Base-by-base conservation (phyloP, 2,888 invertebrate species). In the Agonopterix alstromeriana region DNA sequence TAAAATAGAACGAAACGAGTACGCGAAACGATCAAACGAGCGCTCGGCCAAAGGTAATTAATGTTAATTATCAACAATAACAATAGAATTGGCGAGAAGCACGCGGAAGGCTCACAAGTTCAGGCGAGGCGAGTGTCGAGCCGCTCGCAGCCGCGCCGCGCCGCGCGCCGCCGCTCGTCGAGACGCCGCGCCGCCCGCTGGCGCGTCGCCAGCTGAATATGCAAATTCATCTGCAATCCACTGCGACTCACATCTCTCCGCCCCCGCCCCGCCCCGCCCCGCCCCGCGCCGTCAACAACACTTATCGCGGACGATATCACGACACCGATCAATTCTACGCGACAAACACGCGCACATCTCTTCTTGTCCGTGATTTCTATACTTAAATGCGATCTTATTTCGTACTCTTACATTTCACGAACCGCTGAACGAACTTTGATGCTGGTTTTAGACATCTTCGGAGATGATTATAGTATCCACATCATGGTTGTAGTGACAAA, bases 141-240 rank as follows among this genome's bases (percentile, higher is more conserved):
- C 27, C 27, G 27, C n/a, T n/a, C n/a, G n/a, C n/a, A n/a, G n/a
- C 27, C 17, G 17, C 2, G 17, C 17, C 27, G 27, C 27, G 38
- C n/a, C 10, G 9, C 38, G 38, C 38, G 9, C 5, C 12, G 8
- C 42, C 41, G 11, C 41, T 9, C 3, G 10, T 4, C 61, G 65
- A 69, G 65, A 67, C 74, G 67, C 63, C n/a, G 9, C 10, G 38
- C 10, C 38, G 61, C 70, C 43, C 51, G 51, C 69, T 83, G 85
- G 84, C 78, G 45, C 11, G 10, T 2, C 47, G 81, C 84, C 85
- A 84, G 62, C 49, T 53, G 59, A 38, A 38, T 67, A 76, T 82
- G 84, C 82, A 82, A 71, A 81, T 75, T 81, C 73, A 80, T 81
- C 76, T 75, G 77, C 77, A 77, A 71, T 73, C 67, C 68, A 60